phyloP scores from a whole-genome alignment of 2,797 vertebrate species.

The Alca torda region DNA sequence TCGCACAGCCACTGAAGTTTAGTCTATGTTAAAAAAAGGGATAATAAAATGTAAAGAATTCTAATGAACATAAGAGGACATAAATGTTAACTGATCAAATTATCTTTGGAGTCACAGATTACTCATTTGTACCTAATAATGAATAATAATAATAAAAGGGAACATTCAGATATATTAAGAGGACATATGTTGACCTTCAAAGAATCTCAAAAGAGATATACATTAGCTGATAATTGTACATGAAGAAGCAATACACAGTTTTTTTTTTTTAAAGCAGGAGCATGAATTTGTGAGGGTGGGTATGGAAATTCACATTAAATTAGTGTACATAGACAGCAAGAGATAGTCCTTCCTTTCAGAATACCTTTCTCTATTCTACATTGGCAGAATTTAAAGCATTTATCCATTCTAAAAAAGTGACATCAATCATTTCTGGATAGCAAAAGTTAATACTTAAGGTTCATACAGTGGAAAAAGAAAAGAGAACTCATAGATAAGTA shows the following conservation, averaged over 20 bases:
- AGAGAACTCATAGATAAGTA: neutral
- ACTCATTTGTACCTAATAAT: neutral
- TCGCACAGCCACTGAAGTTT: slow-evolving; percentile 93
- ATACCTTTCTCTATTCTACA: neutral
- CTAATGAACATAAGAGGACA: neutral
- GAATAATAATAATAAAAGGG: neutral
- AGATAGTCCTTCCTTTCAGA: neutral
- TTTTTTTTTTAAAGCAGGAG: neutral
- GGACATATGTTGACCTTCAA: neutral
- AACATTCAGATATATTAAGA: neutral
- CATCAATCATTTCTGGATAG: neutral
- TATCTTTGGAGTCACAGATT: neutral
- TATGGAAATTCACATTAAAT: neutral
- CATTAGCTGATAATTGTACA: neutral
- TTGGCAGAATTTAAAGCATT: neutral
- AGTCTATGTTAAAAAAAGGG: slow-evolving; percentile 64
- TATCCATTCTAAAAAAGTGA: neutral
- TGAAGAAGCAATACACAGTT: neutral
- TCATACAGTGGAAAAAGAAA: neutral
- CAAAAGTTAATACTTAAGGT: neutral
- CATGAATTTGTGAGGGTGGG: neutral
- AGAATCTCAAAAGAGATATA: neutral
- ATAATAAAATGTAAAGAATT: neutral
- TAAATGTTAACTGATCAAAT: neutral
- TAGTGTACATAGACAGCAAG: neutral